These are phyloP conservation scores for Sitta carolinensis DNA, from an alignment of 2,797 vertebrate genomes.

Conservation along the genomic window DNA sequence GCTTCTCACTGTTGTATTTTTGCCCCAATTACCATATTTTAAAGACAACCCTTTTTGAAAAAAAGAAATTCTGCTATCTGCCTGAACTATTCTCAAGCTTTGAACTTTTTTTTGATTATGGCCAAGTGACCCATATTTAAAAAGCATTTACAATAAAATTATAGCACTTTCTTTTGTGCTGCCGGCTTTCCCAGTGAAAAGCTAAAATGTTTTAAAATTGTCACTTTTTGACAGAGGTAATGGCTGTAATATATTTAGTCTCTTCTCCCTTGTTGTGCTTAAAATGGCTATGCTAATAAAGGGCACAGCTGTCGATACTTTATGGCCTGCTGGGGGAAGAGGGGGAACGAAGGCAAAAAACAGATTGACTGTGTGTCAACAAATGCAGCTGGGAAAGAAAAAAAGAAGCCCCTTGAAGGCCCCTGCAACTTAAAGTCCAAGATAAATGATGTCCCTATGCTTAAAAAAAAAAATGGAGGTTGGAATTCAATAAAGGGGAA, in stretches of 20 bases:
- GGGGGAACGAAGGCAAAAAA: conserved; percentile 76
- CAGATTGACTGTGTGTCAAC: conserved; percentile 95
- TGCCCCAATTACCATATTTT: conserved; percentile 73
- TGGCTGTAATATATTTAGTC: conserved; percentile 89
- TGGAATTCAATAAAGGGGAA: conserved; percentile 88
- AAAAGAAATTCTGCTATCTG: conserved; percentile 23
- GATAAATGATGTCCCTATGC: conserved; percentile 79
- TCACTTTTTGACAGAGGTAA: conserved; percentile 89
- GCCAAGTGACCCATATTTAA: conserved; percentile 85
- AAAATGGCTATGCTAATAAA: conserved; percentile 89
- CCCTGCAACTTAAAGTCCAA: conserved; percentile 76
- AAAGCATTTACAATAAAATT: conserved; percentile 89
- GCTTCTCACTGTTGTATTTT: conserved; percentile 40
- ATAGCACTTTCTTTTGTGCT: conserved; percentile 76
- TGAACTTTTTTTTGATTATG: conserved; percentile 63
- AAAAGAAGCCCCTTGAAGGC: conserved; percentile 84
- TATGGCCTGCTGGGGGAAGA: conserved; percentile 82
- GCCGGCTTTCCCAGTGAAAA: conserved; percentile 77
- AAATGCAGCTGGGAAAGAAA: conserved; percentile 93
- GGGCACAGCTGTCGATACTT: conserved; percentile 97
- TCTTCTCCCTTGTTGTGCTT: conserved; percentile 67
- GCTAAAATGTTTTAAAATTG: conserved; percentile 90
- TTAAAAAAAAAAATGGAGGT: conserved; percentile 82
- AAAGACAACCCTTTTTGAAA: conserved; percentile 31
- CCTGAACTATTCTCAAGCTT: conserved; percentile 48